Evolutionary conservation across 30 jellyfish, hydroid and myxozoan genomes (phyloP).

Genomic region (Clytia hemisphaerica): DNA sequence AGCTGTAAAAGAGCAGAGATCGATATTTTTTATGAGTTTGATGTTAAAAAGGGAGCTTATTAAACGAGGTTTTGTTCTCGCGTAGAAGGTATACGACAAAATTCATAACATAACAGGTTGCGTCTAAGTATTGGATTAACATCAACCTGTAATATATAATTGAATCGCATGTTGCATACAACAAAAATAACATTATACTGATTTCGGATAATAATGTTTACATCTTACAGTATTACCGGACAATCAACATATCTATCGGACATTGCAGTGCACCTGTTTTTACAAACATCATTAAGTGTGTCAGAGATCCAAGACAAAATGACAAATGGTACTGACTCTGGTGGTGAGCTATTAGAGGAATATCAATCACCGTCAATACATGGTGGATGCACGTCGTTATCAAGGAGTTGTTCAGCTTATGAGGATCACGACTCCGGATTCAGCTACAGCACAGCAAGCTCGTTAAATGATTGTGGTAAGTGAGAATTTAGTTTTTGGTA

Average conservation of each 20-base stretch:
- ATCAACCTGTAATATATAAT: no score
- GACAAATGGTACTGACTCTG: slow-evolving; percentile 74
- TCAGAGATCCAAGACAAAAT: slow-evolving; percentile 63
- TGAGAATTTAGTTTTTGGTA: background rate
- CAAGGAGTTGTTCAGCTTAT: slow-evolving; percentile 57
- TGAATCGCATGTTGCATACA: background rate
- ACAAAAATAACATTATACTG: background rate
- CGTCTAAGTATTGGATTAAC: no score
- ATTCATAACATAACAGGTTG: no score
- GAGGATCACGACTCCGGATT: slow-evolving; percentile 86
- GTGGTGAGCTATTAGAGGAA: slow-evolving; percentile 67
- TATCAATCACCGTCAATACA: slow-evolving; percentile 46
- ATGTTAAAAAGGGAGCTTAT: no score
- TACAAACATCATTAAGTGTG: slow-evolving; percentile 71
- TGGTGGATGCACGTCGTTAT: slow-evolving; percentile 52
- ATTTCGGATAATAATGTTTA: background rate
- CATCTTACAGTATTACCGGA: slow-evolving; percentile 55
- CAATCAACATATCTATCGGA: slow-evolving; percentile 81
- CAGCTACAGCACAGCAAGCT: slow-evolving; percentile 93
- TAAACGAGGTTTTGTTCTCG: no score
- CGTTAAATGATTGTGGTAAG: slow-evolving; percentile 84
- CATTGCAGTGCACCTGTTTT: slow-evolving; percentile 78
- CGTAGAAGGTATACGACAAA: no score
- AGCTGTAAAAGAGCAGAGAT: no score
- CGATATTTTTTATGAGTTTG: no score